Evolutionary conservation across 2,888 invertebrate genomes (phyloP).

Genomic region (Dasysyrphus tricinctus): DNA sequence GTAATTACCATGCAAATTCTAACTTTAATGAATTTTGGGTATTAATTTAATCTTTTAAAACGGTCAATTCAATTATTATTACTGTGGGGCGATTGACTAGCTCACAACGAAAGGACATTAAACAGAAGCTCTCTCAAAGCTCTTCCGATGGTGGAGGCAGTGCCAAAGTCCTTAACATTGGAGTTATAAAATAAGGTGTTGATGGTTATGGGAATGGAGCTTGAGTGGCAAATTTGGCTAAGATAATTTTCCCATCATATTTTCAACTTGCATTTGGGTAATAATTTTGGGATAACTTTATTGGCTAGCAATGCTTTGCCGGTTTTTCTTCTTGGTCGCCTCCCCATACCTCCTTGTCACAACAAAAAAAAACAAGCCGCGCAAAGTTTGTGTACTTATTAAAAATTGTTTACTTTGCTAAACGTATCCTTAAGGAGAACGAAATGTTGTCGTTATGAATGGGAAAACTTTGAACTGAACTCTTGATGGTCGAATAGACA

Average conservation of each 20-base stretch:
- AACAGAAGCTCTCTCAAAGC: neutral
- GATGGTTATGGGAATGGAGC: neutral
- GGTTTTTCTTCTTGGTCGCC: neutral
- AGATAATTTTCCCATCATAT: conserved; percentile 43
- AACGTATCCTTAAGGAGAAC: conserved; percentile 32
- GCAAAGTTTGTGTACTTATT: conserved; percentile 55
- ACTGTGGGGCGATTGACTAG: conserved; percentile 31
- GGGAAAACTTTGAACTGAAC: conserved; percentile 36
- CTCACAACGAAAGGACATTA: conserved; percentile 24
- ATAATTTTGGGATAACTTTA: conserved; percentile 55
- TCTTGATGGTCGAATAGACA: conserved; percentile 42
- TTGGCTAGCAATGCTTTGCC: conserved; percentile 20
- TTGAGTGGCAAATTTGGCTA: conserved; percentile 24
- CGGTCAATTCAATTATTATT: conserved; percentile 34
- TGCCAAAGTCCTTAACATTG: conserved; percentile 14
- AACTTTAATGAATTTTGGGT: conserved; percentile 36
- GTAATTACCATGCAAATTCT: conserved; percentile 44
- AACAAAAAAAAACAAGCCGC: neutral
- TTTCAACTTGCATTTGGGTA: conserved; percentile 67
- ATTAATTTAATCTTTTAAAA: conserved; percentile 41
- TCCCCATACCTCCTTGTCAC: neutral
- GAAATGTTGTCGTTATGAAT: conserved; percentile 45
- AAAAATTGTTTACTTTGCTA: conserved; percentile 61
- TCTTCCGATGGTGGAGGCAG: neutral
- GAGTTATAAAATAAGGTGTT: neutral